A percentile compares a stretch with the other conserved stretches of the same genome.
Conservation (phyloP, 2,797 vertebrate species). For the Chaetodon trifasciatus region DNA sequence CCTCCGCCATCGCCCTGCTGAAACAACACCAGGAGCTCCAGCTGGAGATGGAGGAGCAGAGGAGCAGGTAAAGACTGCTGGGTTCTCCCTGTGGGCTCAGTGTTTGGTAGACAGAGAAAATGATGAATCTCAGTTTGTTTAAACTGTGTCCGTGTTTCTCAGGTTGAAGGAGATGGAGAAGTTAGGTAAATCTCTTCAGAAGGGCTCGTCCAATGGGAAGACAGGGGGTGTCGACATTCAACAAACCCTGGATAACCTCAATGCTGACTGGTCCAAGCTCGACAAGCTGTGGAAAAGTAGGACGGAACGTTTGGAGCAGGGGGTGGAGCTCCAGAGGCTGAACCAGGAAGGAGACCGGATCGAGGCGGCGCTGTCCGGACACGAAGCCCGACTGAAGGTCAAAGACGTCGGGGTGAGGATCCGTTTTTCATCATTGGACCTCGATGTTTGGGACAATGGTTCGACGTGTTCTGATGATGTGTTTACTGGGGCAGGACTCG, state of each 20-base stretch:
- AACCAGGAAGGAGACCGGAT: conserved; percentile 88
- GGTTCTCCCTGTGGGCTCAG: not conserved
- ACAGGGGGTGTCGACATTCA: conserved; percentile 70
- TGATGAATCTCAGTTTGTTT: not conserved
- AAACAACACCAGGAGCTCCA: conserved; percentile 85
- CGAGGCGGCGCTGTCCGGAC: conserved; percentile 86
- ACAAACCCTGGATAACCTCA: conserved; percentile 77
- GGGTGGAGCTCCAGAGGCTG: conserved; percentile 88
- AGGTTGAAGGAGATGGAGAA: conserved; percentile 76
- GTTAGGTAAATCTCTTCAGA: conserved; percentile 75
- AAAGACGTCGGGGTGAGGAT: conserved; percentile 87
- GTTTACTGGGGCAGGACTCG: conserved; percentile 82
- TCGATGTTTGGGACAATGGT: not conserved
- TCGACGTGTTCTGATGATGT: not conserved
- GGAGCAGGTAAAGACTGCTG: conserved; percentile 81
- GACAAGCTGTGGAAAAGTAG: conserved; percentile 83
- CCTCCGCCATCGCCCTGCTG: conserved; percentile 86
- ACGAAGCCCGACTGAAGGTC: conserved; percentile 86
- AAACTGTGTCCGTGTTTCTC: not conserved
- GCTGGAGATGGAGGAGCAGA: conserved; percentile 86
- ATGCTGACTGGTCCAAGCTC: conserved; percentile 78
- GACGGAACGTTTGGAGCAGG: conserved; percentile 81
- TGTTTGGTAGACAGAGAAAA: not conserved
- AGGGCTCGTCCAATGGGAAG: conserved; percentile 42
- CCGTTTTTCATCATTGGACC: not conserved